Percentiles rank a stretch among this genome's conserved stretches.
Evolutionary conservation across 2,888 invertebrate genomes (phyloP).

Genomic region (Drosophila planitibia): DNA sequence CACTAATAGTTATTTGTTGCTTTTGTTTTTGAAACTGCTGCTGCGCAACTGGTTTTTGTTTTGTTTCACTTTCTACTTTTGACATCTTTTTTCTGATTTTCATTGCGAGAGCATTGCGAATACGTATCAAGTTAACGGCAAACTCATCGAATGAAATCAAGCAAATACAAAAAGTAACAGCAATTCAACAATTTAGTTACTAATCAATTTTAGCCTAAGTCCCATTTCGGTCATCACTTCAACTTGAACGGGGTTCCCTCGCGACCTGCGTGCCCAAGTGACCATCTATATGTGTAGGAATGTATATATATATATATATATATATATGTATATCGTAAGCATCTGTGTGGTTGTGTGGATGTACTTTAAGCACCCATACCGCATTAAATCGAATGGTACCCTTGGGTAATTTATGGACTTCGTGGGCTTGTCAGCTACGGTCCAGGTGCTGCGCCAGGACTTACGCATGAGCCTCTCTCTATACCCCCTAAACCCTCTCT

Average conservation of each 20-base stretch:
- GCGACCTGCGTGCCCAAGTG: neutral
- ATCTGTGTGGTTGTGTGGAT: no score
- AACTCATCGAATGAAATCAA: slow-evolving; percentile 9
- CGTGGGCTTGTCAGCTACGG: slow-evolving; percentile 14
- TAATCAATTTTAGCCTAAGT: slow-evolving; percentile 14
- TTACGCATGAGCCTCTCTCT: neutral
- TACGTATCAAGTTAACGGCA: slow-evolving; percentile 16
- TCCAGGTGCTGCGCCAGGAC: slow-evolving; percentile 2
- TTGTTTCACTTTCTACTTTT: slow-evolving; percentile 55
- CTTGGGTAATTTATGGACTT: slow-evolving; percentile 56
- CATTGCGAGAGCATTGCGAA: neutral
- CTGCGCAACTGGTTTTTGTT: slow-evolving; percentile 40
- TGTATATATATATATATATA: neutral
- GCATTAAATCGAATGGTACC: slow-evolving; percentile 36
- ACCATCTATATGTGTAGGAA: neutral
- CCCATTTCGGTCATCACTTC: slow-evolving; percentile 7
- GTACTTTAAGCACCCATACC: neutral
- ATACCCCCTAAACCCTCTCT: neutral
- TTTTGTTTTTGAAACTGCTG: slow-evolving; percentile 25
- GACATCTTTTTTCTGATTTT: slow-evolving; percentile 8
- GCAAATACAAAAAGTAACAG: neutral
- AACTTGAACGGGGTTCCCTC: neutral
- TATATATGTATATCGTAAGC: neutral
- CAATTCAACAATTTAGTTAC: slow-evolving; percentile 8
- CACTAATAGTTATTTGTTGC: neutral